Base-by-base conservation (phyloP, 1,140 invertebrate genomes). In the Pseudachorutes palmiensis region DNA sequence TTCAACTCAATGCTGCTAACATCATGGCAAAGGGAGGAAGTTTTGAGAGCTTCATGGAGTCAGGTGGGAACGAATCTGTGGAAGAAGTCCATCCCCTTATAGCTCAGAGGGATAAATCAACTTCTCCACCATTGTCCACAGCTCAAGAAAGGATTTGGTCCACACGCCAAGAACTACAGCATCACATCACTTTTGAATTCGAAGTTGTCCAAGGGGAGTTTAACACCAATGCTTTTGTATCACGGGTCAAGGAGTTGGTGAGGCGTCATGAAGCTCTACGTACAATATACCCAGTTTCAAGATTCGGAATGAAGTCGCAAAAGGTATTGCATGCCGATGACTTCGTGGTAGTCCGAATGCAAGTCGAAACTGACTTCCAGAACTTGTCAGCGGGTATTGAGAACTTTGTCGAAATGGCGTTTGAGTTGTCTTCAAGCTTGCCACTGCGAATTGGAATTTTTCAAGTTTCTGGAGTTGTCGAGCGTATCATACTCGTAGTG, bases 11-110 rank as follows among this genome's bases (percentile, higher is more conserved):
- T 22, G 12, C 51, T 16, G 51, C 51, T 19, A 24, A 24, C 9
- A 55, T 55, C 51, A 55, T 55, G 51, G 51, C 9, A 55, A 55
- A 24, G 9, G 51, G 51, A 5, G 51, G 51, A 55, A 55, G 24
- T 26, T 55, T 55, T 55, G 51, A 55, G 24, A 55, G 51, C 24
- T 55, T 55, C 24, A 19, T 24, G 12, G 51, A 55, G 24, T 24
- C 5, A 16, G 12, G 51, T 55, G 9, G 5, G 5, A 9, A 19
- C 24, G 12, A 12, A 12, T 5, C 24, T 24, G 9, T 5, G 51
- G 24, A 24, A 55, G 24, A 26, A 55, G 5, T 55, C 24, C 14
- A 55, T 55, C 9, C 14, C 24, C 12, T 12, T 45, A 26, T 14
- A 16, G 24, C 24, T 22, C 51, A 9, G 12, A 12, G n/a, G n/a